Conservation (phyloP, 2,797 vertebrate genomes). For the Staurois parvus region DNA sequence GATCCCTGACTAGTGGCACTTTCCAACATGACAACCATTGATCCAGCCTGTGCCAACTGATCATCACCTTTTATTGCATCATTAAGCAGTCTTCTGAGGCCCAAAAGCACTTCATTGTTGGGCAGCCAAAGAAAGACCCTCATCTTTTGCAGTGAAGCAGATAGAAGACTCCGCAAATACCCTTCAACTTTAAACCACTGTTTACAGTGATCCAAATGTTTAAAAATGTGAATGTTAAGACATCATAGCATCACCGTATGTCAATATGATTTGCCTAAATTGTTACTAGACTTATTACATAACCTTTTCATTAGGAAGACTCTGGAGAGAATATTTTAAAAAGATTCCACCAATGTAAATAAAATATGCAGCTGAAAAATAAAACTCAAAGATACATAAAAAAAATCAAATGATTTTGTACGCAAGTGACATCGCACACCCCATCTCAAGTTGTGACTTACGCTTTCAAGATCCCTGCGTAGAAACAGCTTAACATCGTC, state of each 20-base stretch:
- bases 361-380: background rate
- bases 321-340: background rate
- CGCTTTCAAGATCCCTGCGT: background rate
- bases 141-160: too few relatives aligned
- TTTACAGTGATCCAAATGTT: too few relatives aligned
- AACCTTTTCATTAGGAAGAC: background rate
- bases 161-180: too few relatives aligned
- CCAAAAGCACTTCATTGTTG: too few relatives aligned
- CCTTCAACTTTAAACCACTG: too few relatives aligned
- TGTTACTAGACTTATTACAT: background rate
- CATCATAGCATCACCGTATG: background rate
- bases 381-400: background rate
- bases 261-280: background rate
- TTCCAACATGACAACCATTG: too few relatives aligned
- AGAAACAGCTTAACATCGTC: conserved; percentile 62
- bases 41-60: too few relatives aligned
- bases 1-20: too few relatives aligned
- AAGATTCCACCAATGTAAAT: background rate
- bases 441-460: background rate
- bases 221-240: too few relatives aligned
- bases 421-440: background rate
- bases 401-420: conserved; percentile 9
- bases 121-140: too few relatives aligned
- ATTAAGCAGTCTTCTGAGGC: too few relatives aligned
- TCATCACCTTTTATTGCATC: too few relatives aligned